Percentiles rank a stretch among this genome's conserved stretches.
Conservation (phyloP, 1,140 invertebrate genomes). For the Diabrotica undecimpunctata region DNA sequence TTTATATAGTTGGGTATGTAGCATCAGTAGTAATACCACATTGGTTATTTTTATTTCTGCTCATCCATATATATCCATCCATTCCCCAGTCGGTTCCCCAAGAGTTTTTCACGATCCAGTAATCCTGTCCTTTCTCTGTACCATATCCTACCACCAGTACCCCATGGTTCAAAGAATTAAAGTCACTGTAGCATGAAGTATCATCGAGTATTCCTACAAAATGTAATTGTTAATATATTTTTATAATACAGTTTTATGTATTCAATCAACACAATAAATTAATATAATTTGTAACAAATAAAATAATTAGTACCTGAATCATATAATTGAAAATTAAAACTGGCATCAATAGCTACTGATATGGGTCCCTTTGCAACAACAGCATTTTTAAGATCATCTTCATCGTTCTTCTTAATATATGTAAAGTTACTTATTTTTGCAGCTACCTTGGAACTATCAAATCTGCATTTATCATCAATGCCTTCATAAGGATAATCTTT, state of each 20-base stretch:
- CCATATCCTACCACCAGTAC: constrained; percentile 37
- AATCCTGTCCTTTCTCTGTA: constrained; percentile 26
- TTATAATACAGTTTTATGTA: too few relatives aligned
- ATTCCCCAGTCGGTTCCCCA: constrained; percentile 23
- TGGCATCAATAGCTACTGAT: constrained; percentile 87
- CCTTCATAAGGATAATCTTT: too few relatives aligned
- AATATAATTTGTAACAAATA: too few relatives aligned
- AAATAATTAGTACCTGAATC: constrained; percentile 15
- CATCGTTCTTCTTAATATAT: too few relatives aligned
- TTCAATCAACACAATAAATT: too few relatives aligned
- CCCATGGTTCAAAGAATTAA: constrained; percentile 30
- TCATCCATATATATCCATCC: too few relatives aligned
- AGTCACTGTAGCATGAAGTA: constrained; percentile 11
- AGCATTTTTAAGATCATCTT: constrained; percentile 26
- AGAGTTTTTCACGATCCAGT: constrained; percentile 38
- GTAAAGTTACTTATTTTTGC: too few relatives aligned
- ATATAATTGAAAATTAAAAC: constrained; percentile 27
- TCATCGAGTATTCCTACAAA: constrained; percentile 55
- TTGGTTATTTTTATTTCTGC: neutral
- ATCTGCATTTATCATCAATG: too few relatives aligned
- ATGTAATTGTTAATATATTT: constrained; percentile 26
- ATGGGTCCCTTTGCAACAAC: constrained; percentile 87
- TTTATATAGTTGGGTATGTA: too few relatives aligned
- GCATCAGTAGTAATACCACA: constrained; percentile 21
- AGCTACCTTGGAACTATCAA: constrained; percentile 47